Percentiles rank a stretch among this genome's conserved stretches.
Evolutionary conservation across 35 echinoderm and acorn worm genomes (phyloP).

Genomic region (Stichopus chloronotus): DNA sequence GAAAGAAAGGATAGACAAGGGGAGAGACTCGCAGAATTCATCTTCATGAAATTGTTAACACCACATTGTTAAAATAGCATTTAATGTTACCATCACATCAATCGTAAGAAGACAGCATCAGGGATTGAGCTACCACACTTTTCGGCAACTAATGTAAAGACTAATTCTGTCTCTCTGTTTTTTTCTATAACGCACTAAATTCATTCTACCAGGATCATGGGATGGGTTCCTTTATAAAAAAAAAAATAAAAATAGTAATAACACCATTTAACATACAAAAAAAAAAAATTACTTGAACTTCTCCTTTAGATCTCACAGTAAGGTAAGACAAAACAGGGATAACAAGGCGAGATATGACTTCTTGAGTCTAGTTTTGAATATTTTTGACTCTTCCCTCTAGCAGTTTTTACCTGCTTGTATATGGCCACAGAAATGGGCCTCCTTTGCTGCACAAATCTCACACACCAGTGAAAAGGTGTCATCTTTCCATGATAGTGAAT

Average conservation of each 20-base stretch:
- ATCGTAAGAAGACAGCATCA: neutral
- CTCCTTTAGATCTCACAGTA: neutral
- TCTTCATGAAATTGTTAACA: neutral
- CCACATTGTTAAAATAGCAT: neutral
- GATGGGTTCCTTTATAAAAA: neutral
- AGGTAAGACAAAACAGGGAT: neutral
- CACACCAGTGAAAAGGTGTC: neutral
- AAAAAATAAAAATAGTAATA: neutral
- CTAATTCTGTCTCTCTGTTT: neutral
- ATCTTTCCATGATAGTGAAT: constrained; percentile 44
- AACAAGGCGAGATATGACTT: neutral
- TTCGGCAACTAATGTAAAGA: neutral
- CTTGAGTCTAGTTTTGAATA: neutral
- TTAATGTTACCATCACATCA: neutral
- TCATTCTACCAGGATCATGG: neutral
- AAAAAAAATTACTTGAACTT: neutral
- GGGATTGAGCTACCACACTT: neutral
- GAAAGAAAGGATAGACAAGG: neutral
- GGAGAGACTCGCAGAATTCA: neutral
- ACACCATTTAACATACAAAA: neutral
- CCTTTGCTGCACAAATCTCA: neutral
- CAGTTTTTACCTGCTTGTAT: neutral
- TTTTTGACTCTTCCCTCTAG: constrained; percentile 15
- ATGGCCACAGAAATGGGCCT: neutral
- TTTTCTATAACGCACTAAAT: neutral